phyloP scores from a whole-genome alignment of 2,113 vertebrate genomes.

The Paramormyrops kingsleyae region DNA sequence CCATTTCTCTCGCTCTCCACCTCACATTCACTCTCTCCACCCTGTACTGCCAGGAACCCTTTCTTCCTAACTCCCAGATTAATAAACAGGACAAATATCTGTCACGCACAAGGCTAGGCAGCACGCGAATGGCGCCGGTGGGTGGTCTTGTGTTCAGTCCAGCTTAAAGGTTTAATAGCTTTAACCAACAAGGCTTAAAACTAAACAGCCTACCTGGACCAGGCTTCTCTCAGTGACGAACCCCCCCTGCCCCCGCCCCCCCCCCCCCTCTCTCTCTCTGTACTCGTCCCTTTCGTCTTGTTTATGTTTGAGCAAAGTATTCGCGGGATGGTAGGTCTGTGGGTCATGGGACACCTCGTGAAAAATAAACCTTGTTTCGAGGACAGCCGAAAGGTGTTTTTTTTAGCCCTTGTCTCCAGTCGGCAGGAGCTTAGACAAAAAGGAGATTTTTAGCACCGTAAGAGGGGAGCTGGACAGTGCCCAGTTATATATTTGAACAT shows the following conservation, averaged over 20 bases:
- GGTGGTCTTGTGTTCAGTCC: slow-evolving; percentile 46
- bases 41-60: neutral
- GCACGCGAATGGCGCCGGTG: slow-evolving; percentile 30
- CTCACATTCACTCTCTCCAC: neutral
- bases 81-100: slow-evolving; percentile 45
- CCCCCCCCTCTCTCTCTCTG: neutral
- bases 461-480: slow-evolving; percentile 20
- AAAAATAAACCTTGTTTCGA: neutral
- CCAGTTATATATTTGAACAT: slow-evolving; percentile 29
- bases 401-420: slow-evolving; percentile 22
- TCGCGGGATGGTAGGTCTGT: slow-evolving; percentile 31
- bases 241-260: neutral
- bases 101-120: slow-evolving; percentile 33
- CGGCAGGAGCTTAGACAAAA: neutral
- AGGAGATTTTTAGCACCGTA: slow-evolving; percentile 18
- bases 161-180: slow-evolving; percentile 49
- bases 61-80: slow-evolving; percentile 30
- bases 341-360: slow-evolving; percentile 32
- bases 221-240: slow-evolving; percentile 15
- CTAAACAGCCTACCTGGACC: slow-evolving; percentile 43
- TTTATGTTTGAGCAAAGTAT: slow-evolving; percentile 23
- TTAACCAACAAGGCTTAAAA: slow-evolving; percentile 46
- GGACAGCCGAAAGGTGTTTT: neutral
- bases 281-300: slow-evolving; percentile 7
- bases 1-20: neutral